phyloP scores from a whole-genome alignment of 2,888 invertebrate genomes.

The Leucoma salicis region DNA sequence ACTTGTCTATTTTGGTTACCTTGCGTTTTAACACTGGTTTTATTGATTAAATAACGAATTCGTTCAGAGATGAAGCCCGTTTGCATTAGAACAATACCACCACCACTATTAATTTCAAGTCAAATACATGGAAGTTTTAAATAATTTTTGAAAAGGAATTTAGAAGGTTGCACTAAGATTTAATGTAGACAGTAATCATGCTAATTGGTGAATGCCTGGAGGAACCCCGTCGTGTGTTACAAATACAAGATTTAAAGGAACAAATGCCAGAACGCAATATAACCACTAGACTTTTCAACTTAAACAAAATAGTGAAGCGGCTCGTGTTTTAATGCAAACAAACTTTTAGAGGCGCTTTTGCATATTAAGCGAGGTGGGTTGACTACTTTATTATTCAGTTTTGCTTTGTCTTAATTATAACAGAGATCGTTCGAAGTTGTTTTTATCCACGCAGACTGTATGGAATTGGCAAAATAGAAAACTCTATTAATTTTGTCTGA shows the following conservation, averaged over 20 bases:
- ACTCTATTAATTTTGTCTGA: conserved; percentile 43
- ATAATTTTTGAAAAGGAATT: conserved; percentile 28
- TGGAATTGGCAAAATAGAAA: conserved; percentile 46
- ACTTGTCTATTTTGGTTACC: conserved; percentile 78
- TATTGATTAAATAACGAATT: conserved; percentile 45
- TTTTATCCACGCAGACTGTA: conserved; percentile 48
- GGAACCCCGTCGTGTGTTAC: conserved; percentile 53
- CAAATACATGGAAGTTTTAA: conserved; percentile 16
- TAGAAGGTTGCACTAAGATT: conserved; percentile 63
- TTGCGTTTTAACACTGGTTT: conserved; percentile 78
- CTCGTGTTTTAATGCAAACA: conserved; percentile 83
- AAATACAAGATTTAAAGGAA: conserved; percentile 59
- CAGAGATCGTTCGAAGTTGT: conserved; percentile 39
- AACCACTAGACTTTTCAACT: conserved; percentile 79
- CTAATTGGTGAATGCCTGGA: conserved; percentile 61
- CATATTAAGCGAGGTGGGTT: conserved; percentile 83
- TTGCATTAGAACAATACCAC: conserved; percentile 78
- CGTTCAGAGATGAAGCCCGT: conserved; percentile 68
- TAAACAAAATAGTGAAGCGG: conserved; percentile 82
- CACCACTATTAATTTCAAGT: conserved; percentile 51
- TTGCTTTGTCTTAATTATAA: conserved; percentile 76
- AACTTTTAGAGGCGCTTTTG: conserved; percentile 82
- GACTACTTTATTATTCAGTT: conserved; percentile 79
- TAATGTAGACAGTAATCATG: conserved; percentile 55
- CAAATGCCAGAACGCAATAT: conserved; percentile 82